phyloP scores from a whole-genome alignment of 2,888 invertebrate species.

The Pocota personata region DNA sequence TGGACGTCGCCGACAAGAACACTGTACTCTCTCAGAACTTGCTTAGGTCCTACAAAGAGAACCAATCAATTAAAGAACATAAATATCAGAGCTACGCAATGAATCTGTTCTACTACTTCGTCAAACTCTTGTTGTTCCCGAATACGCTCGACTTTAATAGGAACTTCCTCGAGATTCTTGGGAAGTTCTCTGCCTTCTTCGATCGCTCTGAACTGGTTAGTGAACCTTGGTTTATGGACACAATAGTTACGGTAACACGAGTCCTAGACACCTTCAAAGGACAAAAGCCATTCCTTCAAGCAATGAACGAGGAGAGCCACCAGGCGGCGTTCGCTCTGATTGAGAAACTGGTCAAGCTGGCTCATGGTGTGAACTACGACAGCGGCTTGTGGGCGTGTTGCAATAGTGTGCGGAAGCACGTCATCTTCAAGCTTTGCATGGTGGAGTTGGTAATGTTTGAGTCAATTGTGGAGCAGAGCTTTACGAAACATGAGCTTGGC shows the following conservation, averaged over 20 bases:
- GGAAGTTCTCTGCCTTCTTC: slow-evolving; percentile 76
- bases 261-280: slow-evolving; percentile 39
- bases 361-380: slow-evolving; percentile 75
- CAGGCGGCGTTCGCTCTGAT: slow-evolving; percentile 76
- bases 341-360: slow-evolving; percentile 73
- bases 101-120: slow-evolving; percentile 77
- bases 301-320: slow-evolving; percentile 72
- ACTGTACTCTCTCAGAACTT: slow-evolving; percentile 54
- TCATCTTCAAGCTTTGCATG: slow-evolving; percentile 75
- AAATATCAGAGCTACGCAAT: slow-evolving; percentile 74
- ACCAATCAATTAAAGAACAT: slow-evolving; percentile 73
- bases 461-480: slow-evolving; percentile 24
- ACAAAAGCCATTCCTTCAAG: slow-evolving; percentile 26
- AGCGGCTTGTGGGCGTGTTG: slow-evolving; percentile 77
- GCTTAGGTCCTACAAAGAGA: slow-evolving; percentile 76
- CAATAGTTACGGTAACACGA: slow-evolving; percentile 51
- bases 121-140: slow-evolving; percentile 76
- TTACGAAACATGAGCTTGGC: slow-evolving; percentile 11
- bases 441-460: slow-evolving; percentile 72
- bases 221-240: slow-evolving; percentile 78
- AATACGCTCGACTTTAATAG: slow-evolving; percentile 72
- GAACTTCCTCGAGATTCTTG: slow-evolving; percentile 75
- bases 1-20: slow-evolving; percentile 50
- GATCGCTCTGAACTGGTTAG: slow-evolving; percentile 72
- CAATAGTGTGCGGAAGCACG: slow-evolving; percentile 78